Percentiles rank a stretch among this genome's conserved stretches.
These are phyloP conservation scores for Rhyacophila brunnea DNA, from an alignment of 1,140 invertebrate genomes.

Conservation along the genomic window DNA sequence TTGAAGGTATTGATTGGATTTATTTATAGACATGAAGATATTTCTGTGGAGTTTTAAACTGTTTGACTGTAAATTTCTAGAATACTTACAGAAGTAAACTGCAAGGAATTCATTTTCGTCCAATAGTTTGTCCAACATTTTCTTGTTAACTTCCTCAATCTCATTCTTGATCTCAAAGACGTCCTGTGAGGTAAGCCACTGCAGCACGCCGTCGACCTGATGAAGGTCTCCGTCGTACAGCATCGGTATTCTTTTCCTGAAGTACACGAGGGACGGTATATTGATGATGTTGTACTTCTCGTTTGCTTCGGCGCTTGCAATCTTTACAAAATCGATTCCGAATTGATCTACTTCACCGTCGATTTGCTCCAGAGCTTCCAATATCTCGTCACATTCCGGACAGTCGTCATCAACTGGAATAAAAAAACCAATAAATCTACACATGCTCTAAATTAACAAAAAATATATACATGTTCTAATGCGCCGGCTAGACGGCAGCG, in stretches of 20 bases:
- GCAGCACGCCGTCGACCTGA: constrained; percentile 81
- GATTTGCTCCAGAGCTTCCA: constrained; percentile 87
- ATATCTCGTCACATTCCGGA: constrained; percentile 83
- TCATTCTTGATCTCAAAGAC: constrained; percentile 95
- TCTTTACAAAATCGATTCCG: constrained; percentile 94
- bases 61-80: too few relatives aligned
- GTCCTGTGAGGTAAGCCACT: constrained; percentile 91
- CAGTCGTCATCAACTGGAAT: constrained; percentile 81
- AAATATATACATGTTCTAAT: too few relatives aligned
- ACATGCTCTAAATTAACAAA: neutral
- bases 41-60: too few relatives aligned
- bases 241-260: constrained; percentile 80
- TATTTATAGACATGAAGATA: too few relatives aligned
- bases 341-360: constrained; percentile 91
- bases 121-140: constrained; percentile 91
- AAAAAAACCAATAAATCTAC: neutral
- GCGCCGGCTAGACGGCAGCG: too few relatives aligned
- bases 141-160: constrained; percentile 93
- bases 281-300: constrained; percentile 79
- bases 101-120: constrained; percentile 93
- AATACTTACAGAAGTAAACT: constrained; percentile 90
- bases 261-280: constrained; percentile 85
- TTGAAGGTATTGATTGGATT: too few relatives aligned
- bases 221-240: constrained; percentile 89
- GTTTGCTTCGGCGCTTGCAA: constrained; percentile 80